Conservation (phyloP, 2,888 invertebrate species). For the Nephrotoma appendiculata region DNA sequence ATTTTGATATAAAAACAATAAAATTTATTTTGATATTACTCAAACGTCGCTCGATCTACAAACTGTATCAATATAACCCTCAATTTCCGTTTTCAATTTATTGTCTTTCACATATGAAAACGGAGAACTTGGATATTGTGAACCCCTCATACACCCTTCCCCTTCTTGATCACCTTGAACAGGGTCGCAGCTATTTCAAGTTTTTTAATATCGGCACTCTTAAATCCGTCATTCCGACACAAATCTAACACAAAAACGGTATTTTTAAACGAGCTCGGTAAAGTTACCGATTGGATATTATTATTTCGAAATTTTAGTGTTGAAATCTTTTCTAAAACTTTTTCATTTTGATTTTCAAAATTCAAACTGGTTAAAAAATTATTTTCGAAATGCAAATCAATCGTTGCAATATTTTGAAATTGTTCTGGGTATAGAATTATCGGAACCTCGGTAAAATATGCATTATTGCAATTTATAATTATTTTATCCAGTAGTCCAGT, state of each 20-base stretch:
- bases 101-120: not conserved
- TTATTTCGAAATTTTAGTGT: not conserved
- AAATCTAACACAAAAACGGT: not conserved
- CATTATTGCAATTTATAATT: not conserved
- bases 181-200: not conserved
- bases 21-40: no score
- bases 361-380: not conserved
- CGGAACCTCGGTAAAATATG: not conserved
- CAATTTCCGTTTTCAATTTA: not conserved
- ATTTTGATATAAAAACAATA: no score
- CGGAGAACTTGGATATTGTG: not conserved
- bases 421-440: not conserved
- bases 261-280: not conserved
- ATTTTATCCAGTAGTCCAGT: not conserved
- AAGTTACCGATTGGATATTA: not conserved
- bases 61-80: not conserved
- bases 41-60: not conserved
- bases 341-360: not conserved
- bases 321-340: not conserved
- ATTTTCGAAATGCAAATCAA: not conserved
- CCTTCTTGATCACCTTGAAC: not conserved
- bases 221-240: not conserved
- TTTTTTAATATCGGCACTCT: not conserved
- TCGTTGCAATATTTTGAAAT: not conserved
- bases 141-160: not conserved